phyloP scores from a whole-genome alignment of 1,140 invertebrate species.

The Whitmania pigra region DNA sequence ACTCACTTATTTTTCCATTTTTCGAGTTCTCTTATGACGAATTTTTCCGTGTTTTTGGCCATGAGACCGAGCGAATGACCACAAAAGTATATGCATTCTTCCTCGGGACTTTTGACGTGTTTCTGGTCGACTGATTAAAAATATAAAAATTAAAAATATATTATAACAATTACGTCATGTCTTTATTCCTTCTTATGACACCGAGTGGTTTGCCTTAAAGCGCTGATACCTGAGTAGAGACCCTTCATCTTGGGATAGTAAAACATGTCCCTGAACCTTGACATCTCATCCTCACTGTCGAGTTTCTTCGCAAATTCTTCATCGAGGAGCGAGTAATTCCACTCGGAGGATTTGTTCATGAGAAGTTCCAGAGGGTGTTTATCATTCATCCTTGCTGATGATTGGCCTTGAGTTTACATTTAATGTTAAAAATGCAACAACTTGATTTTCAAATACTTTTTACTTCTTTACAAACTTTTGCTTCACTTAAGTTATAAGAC shows the following conservation, averaged over 20 bases:
- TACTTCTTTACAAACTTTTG: too few species aligned
- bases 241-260: conserved; percentile 42
- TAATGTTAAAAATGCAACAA: background rate
- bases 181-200: background rate
- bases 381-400: background rate
- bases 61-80: conserved; percentile 50
- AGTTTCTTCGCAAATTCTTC: conserved; percentile 40
- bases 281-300: conserved; percentile 40
- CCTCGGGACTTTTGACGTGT: conserved; percentile 40
- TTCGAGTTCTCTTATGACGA: conserved; percentile 41
- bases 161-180: conserved; percentile 7
- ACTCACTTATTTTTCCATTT: conserved; percentile 46
- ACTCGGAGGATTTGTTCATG: background rate
- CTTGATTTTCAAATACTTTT: background rate
- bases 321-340: conserved; percentile 28
- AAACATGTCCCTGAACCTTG: conserved; percentile 38
- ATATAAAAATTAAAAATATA: conserved; percentile 35
- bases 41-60: conserved; percentile 39
- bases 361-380: conserved; percentile 7
- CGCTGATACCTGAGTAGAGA: conserved; percentile 37
- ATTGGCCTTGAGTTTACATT: background rate
- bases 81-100: conserved; percentile 49
- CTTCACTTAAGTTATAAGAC: too few species aligned
- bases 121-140: conserved; percentile 37
- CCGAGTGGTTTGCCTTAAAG: background rate